phyloP scores from a whole-genome alignment of 2,113 vertebrate genomes.

The Micromys minutus region DNA sequence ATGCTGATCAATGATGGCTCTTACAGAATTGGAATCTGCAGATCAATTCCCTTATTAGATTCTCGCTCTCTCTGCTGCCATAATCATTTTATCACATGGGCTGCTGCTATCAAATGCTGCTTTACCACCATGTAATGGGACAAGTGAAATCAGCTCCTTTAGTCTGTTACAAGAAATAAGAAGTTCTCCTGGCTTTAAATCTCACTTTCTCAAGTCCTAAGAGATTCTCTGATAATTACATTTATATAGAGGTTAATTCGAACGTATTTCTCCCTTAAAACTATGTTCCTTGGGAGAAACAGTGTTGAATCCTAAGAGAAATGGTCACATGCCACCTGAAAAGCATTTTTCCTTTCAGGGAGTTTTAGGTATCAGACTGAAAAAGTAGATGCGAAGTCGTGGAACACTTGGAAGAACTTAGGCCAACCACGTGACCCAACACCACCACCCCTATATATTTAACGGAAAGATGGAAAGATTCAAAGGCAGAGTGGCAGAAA shows the following conservation, averaged over 20 bases:
- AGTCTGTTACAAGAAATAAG: constrained; percentile 75
- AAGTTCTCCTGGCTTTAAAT: constrained; percentile 75
- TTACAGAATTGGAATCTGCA: constrained; percentile 87
- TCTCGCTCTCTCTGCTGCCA: constrained; percentile 84
- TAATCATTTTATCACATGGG: constrained; percentile 86
- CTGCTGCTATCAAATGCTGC: constrained; percentile 83
- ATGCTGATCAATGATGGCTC: constrained; percentile 87
- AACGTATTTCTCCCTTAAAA: constrained; percentile 46
- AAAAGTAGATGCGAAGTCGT: background rate
- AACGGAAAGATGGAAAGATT: background rate
- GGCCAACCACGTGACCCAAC: background rate
- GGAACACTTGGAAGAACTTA: background rate
- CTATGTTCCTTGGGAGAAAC: background rate
- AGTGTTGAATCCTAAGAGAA: constrained; percentile 20
- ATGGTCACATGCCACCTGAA: background rate
- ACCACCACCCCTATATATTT: background rate
- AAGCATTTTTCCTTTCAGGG: background rate
- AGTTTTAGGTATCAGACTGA: constrained; percentile 10
- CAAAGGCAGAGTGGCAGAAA: background rate
- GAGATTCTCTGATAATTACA: constrained; percentile 67
- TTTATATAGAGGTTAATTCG: constrained; percentile 43
- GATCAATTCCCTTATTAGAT: constrained; percentile 90
- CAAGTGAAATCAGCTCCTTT: constrained; percentile 79
- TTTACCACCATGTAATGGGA: constrained; percentile 85
- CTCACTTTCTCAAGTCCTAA: constrained; percentile 62